phyloP scores from a whole-genome alignment of 2,888 invertebrate genomes.

The Rapana venosa region DNA sequence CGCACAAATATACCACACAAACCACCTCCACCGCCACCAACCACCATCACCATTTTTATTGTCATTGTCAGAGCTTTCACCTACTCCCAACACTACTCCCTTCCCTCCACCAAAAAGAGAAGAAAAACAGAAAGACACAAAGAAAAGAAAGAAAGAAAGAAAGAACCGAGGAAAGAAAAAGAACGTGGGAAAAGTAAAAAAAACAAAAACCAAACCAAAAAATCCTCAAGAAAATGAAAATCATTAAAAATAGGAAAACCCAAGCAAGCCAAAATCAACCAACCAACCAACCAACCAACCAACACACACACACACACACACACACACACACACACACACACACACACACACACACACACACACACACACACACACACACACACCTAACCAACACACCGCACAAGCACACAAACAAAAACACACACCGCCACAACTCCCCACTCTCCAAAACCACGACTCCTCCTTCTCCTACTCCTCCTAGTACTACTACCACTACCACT shows the following conservation, averaged over 20 bases:
- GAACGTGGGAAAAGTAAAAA: not conserved
- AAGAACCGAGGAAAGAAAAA: not conserved
- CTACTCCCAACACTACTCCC: too few relatives aligned
- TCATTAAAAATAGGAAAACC: not conserved
- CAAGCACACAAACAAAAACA: not conserved
- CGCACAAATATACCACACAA: too few relatives aligned
- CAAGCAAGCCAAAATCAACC: too few relatives aligned
- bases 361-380: not conserved
- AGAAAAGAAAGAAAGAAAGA: not conserved
- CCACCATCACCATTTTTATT: too few relatives aligned
- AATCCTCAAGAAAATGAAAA: not conserved
- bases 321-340: not conserved
- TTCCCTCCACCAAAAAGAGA: too few relatives aligned
- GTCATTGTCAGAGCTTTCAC: too few relatives aligned
- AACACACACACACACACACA: too few relatives aligned
- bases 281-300: too few relatives aligned
- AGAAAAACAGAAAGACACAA: not conserved
- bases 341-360: constrained; percentile 23
- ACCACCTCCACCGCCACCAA: too few relatives aligned
- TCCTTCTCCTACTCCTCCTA: too few relatives aligned
- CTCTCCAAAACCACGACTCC: not conserved
- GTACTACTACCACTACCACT: too few relatives aligned
- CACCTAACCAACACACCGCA: not conserved
- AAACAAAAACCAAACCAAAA: not conserved
- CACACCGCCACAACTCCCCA: not conserved